These are phyloP conservation scores for Hydractinia echinata DNA, from an alignment of 30 jellyfish, hydroid and myxozoan species.

Conservation along the genomic window DNA sequence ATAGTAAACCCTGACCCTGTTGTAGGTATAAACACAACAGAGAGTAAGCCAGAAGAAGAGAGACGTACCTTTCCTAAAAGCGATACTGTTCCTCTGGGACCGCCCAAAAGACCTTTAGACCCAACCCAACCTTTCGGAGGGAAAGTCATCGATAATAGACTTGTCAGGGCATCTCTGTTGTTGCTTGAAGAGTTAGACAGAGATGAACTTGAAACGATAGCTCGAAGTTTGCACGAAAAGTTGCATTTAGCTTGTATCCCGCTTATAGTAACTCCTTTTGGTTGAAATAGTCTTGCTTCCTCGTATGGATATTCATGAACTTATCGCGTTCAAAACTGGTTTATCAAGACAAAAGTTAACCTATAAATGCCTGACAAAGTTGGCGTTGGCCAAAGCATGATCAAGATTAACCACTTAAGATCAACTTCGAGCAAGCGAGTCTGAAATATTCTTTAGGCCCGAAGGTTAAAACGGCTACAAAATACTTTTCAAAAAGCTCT, in stretches of 20 bases:
- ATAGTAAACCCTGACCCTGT: background rate
- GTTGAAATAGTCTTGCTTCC: background rate
- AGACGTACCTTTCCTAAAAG: background rate
- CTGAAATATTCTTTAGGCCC: no score
- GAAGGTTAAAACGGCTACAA: no score
- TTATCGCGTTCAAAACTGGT: no score
- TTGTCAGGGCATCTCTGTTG: constrained; percentile 61
- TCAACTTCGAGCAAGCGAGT: no score
- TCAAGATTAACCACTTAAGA: no score
- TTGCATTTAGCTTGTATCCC: constrained; percentile 93
- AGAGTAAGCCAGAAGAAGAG: background rate
- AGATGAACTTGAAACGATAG: constrained; percentile 90
- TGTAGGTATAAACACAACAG: background rate
- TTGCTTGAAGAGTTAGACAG: constrained; percentile 73
- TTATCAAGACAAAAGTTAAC: no score
- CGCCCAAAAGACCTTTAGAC: constrained; percentile 45
- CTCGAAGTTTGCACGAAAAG: constrained; percentile 81
- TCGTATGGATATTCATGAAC: no score
- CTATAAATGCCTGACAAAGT: no score
- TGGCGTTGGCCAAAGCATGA: no score
- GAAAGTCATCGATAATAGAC: constrained; percentile 61
- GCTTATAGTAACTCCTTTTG: constrained; percentile 83
- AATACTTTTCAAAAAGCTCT: background rate
- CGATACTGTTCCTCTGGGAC: constrained; percentile 47
- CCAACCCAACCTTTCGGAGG: constrained; percentile 49